Evolutionary conservation across 2,888 invertebrate species (phyloP), one percentile per base, ranked within the genome.

Genomic region (Lypha dubia): DNA sequence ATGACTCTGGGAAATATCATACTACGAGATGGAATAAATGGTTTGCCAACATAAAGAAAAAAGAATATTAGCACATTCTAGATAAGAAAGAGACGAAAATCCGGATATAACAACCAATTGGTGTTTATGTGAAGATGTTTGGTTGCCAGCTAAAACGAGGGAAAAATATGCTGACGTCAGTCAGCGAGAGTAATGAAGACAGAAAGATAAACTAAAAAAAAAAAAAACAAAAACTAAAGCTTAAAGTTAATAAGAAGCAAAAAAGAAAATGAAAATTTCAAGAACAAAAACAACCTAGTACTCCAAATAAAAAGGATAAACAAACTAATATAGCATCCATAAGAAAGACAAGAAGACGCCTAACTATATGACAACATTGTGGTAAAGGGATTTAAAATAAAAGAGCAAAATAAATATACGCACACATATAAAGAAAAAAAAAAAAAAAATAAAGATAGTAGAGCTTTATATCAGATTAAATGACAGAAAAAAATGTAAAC

Each of bases 301-400:
- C 63, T 32, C 8, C 22, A 38, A 20, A 28, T 4, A 28, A 73
- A 46, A 35, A 65, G 75, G 63, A 75, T 81, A 68, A 73, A 79
- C 15, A 41, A 20, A 79, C 32, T 28, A 15, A 65, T 22, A 80
- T 28, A 56, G 11, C 60, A 65, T 7, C 20, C n/a, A 44, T 9
- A 68, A 58, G 35, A 41, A 62, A 73, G 67, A 71, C 85, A 75
- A 79, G 58, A 70, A 75, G 76, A 75, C 82, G 79, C 79, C 75
- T 82, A 24, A 49, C 28, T 49, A 41, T 9, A 32, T 22, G 56
- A 73, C 38, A 82, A 76, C 46, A 63, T 67, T 82, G 63, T 65
- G 65, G 75, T 76, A 20, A 38, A 41, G 38, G 32, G 15, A 41
- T 32, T 60, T 38, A 62, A 49, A 44, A 62, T 8, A 77, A 56